Percentiles rank a stretch among this genome's conserved stretches.
Evolutionary conservation across 2,888 invertebrate genomes (phyloP).

Genomic region (Dascillus cervinus): DNA sequence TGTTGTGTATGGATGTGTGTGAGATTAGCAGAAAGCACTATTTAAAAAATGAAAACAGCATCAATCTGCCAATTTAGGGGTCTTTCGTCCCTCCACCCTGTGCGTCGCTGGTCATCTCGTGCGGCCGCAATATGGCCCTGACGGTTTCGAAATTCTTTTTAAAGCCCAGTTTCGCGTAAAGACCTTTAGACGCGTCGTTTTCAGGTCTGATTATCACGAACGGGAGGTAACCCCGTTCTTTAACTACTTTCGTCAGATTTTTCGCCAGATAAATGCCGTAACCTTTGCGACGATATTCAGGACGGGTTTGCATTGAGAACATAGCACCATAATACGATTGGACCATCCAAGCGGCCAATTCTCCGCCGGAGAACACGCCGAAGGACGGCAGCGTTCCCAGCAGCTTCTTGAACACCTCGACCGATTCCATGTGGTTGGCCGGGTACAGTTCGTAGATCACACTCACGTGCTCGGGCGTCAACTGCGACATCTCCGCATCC

Average conservation of each 20-base stretch:
- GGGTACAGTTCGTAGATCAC: conserved; percentile 81
- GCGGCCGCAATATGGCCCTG: conserved; percentile 66
- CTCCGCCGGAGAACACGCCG: conserved; percentile 68
- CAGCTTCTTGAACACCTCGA: conserved; percentile 73
- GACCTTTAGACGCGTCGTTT: conserved; percentile 77
- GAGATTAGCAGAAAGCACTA: too few relatives aligned
- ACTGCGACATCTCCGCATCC: conserved; percentile 68
- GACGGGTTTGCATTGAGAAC: conserved; percentile 84
- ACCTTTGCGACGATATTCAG: conserved; percentile 41
- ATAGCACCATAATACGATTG: conserved; percentile 87
- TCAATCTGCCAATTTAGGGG: conserved; percentile 13
- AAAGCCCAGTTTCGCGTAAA: conserved; percentile 78
- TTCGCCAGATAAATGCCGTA: conserved; percentile 69
- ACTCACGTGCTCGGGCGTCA: conserved; percentile 70
- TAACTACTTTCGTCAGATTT: conserved; percentile 43
- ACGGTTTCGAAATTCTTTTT: conserved; percentile 72
- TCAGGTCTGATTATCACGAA: conserved; percentile 83
- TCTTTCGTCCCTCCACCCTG: conserved; percentile 27
- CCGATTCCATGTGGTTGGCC: conserved; percentile 80
- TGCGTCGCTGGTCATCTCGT: conserved; percentile 34
- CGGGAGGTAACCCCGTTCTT: conserved; percentile 59
- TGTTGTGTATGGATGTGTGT: too few relatives aligned
- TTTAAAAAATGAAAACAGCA: too few relatives aligned
- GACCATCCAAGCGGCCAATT: conserved; percentile 84
- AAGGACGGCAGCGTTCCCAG: conserved; percentile 72